A percentile compares a stretch with the other conserved stretches of the same genome.
Evolutionary conservation across 2,888 invertebrate genomes (phyloP).

Genomic region (Caenorhabditis zanzibari): DNA sequence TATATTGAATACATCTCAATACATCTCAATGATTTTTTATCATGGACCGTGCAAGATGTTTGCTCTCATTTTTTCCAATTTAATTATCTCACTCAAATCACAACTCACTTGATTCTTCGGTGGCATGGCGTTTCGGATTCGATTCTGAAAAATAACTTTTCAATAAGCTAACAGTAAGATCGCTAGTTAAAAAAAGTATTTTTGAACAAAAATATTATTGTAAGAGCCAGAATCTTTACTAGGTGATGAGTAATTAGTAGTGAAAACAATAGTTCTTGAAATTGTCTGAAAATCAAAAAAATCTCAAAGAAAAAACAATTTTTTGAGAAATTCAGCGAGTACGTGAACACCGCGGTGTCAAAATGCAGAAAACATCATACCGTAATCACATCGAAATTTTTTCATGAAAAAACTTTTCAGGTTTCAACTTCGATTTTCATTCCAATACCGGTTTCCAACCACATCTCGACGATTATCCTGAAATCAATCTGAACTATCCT

Average conservation of each 20-base stretch:
- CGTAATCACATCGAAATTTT: background rate
- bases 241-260: too few relatives aligned
- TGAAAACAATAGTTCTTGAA: background rate
- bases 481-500: too few relatives aligned
- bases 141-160: background rate
- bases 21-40: too few relatives aligned
- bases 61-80: too few relatives aligned
- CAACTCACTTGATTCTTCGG: background rate
- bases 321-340: background rate
- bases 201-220: too few relatives aligned
- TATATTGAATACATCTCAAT: too few relatives aligned
- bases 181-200: too few relatives aligned
- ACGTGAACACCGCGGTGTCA: slow-evolving; percentile 11
- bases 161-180: too few relatives aligned
- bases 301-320: background rate
- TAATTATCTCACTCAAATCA: background rate
- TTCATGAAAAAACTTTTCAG: slow-evolving; percentile 4
- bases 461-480: too few relatives aligned
- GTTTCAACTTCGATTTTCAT: background rate
- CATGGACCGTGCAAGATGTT: too few relatives aligned
- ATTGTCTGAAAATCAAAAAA: background rate
- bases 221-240: too few relatives aligned
- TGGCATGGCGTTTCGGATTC: background rate
- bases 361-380: background rate
- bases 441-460: too few relatives aligned